These are phyloP conservation scores for Apodemia duryi DNA, from an alignment of 2,888 invertebrate species.

Conservation along the genomic window DNA sequence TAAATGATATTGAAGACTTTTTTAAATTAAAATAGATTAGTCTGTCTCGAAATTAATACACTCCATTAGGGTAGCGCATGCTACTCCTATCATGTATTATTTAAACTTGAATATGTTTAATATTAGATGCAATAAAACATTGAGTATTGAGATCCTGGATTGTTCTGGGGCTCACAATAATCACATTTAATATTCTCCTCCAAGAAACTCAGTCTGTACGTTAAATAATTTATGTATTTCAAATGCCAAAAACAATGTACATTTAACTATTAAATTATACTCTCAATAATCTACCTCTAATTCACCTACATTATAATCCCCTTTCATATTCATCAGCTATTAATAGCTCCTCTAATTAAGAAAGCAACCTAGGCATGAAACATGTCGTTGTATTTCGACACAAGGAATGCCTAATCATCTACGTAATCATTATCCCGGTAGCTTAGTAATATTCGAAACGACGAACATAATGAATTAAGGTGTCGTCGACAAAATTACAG, in stretches of 20 bases:
- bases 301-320: slow-evolving; percentile 3
- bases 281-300: background rate
- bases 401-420: slow-evolving; percentile 24
- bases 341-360: slow-evolving; percentile 11
- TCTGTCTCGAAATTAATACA: no score
- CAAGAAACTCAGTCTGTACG: no score
- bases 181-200: no score
- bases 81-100: no score
- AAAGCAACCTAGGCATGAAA: slow-evolving; percentile 16
- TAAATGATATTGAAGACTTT: no score
- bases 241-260: background rate
- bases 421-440: slow-evolving; percentile 9
- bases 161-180: no score
- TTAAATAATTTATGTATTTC: background rate
- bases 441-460: slow-evolving; percentile 13
- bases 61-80: no score
- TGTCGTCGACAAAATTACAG: slow-evolving; percentile 4
- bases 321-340: slow-evolving; percentile 11
- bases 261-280: background rate
- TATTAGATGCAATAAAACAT: no score
- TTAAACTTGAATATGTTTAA: no score
- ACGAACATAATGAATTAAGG: slow-evolving; percentile 8
- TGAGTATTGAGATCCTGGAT: no score
- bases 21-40: no score
- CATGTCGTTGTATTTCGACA: slow-evolving; percentile 19